Evolutionary conservation across 2,888 invertebrate species (phyloP).

Genomic region (Dorcus hopei): DNA sequence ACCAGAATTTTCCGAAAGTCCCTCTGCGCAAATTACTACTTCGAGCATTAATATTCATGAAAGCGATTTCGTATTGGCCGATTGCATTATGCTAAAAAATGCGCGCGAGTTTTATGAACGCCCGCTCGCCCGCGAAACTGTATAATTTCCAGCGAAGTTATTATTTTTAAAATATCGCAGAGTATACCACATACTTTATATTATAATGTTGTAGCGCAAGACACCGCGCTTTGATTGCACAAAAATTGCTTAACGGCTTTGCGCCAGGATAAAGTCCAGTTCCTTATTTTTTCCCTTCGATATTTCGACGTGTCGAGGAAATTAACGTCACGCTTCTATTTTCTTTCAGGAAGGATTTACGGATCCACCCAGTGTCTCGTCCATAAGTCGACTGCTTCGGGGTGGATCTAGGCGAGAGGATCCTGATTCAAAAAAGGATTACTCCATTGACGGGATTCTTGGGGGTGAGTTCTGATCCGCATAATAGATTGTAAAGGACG

Average conservation of each 20-base stretch:
- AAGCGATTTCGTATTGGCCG: constrained; percentile 4
- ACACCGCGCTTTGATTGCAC: too few species aligned
- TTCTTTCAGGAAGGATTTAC: constrained; percentile 75
- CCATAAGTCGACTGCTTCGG: constrained; percentile 87
- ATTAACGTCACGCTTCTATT: background rate
- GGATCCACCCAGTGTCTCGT: constrained; percentile 89
- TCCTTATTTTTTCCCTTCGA: background rate
- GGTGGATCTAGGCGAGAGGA: constrained; percentile 69
- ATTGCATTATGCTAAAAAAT: constrained; percentile 9
- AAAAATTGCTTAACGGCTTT: too few species aligned
- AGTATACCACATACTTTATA: too few species aligned
- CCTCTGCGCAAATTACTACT: constrained; percentile 6
- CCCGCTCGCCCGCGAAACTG: background rate
- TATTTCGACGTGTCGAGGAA: background rate
- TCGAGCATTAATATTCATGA: constrained; percentile 12
- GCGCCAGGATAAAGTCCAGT: too few species aligned
- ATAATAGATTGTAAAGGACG: too few species aligned
- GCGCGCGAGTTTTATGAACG: constrained; percentile 5
- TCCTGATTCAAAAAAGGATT: constrained; percentile 70
- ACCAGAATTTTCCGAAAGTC: background rate
- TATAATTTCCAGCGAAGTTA: constrained; percentile 14
- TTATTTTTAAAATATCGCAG: constrained; percentile 8
- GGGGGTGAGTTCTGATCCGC: constrained; percentile 44
- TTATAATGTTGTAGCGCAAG: too few species aligned
- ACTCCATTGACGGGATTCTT: constrained; percentile 69